Evolutionary conservation across 2,888 invertebrate species (phyloP).

Genomic region (Metellina segmentata): DNA sequence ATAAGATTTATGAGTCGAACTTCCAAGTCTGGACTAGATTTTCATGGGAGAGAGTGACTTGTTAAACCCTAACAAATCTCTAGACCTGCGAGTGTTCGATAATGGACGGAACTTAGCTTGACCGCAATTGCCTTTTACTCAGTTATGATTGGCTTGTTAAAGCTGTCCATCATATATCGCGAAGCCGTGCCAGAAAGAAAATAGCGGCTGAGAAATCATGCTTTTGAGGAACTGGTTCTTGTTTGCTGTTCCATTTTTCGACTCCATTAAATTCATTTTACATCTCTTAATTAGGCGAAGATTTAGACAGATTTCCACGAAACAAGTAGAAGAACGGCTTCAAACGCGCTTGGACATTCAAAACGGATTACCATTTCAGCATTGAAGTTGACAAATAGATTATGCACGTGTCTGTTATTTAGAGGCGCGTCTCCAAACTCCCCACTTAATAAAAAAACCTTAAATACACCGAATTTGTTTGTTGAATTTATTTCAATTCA

Average conservation of each 20-base stretch:
- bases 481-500: too few relatives aligned
- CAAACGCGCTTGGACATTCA: too few relatives aligned
- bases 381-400: too few relatives aligned
- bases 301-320: constrained; percentile 18
- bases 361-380: too few relatives aligned
- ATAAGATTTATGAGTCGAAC: constrained; percentile 26
- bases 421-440: too few relatives aligned
- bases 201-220: constrained; percentile 22
- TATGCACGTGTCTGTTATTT: too few relatives aligned
- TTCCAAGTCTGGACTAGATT: constrained; percentile 10
- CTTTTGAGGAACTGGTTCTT: constrained; percentile 47
- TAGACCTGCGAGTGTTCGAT: neutral
- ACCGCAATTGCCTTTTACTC: constrained; percentile 25
- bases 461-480: too few relatives aligned
- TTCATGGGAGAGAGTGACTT: neutral
- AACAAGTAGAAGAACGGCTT: neutral
- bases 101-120: constrained; percentile 6
- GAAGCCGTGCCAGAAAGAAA: constrained; percentile 31
- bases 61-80: neutral
- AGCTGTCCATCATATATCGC: constrained; percentile 49
- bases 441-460: too few relatives aligned
- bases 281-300: constrained; percentile 54
- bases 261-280: constrained; percentile 36
- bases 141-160: constrained; percentile 21
- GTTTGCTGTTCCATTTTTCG: constrained; percentile 49